Conservation (phyloP, 2,797 vertebrate species). For the Delichon dasypus region DNA sequence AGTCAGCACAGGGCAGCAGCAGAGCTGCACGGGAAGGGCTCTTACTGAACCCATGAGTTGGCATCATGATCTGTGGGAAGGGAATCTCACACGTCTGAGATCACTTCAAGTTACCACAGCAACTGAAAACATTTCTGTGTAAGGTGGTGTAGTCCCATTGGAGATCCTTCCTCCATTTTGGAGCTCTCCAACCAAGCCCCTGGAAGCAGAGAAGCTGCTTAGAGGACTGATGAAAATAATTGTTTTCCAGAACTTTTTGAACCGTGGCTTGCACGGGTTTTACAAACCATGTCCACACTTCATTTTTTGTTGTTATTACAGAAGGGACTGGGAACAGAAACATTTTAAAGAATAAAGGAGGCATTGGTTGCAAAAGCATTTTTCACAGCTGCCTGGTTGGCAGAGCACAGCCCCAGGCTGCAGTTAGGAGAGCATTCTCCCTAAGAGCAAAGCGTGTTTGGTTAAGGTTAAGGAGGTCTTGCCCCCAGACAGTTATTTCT, state of each 20-base stretch:
- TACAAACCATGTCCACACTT: neutral
- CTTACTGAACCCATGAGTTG: neutral
- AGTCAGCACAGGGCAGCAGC: neutral
- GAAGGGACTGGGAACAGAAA: neutral
- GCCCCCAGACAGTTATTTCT: neutral
- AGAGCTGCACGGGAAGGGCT: neutral
- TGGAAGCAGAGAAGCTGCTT: neutral
- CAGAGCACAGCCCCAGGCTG: neutral
- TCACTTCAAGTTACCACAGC: neutral
- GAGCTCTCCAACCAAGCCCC: neutral
- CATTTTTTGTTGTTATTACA: neutral
- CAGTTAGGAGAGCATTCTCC: neutral
- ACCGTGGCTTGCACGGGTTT: neutral
- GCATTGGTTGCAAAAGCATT: constrained; percentile 1
- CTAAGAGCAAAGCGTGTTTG: neutral
- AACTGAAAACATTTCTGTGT: neutral
- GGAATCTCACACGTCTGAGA: neutral
- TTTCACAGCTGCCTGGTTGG: neutral
- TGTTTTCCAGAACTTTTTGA: neutral
- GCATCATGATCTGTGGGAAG: neutral
- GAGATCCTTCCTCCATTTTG: neutral
- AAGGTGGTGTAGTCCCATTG: neutral
- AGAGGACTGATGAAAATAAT: neutral
- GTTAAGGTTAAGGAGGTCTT: neutral
- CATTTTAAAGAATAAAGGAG: constrained; percentile 33